Evolutionary conservation across 2,797 vertebrate species (phyloP), one percentile per base, ranked within the genome.

Genomic region (Leuciscus waleckii): DNA sequence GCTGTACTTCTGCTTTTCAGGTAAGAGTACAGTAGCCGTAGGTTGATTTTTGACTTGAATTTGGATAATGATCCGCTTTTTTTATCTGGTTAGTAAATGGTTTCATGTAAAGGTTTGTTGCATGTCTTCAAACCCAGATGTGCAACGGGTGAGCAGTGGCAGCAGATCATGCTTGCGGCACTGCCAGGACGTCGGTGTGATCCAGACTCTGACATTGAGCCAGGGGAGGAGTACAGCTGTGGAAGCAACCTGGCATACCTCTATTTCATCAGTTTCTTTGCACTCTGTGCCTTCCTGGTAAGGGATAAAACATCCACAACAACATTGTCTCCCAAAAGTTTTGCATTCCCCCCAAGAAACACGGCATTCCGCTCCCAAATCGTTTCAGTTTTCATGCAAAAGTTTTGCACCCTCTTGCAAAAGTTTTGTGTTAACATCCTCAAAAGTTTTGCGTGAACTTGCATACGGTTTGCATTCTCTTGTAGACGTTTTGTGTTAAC

Each of bases 261-360:
- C 84, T 99, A 99, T 88, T 99, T 99, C 92, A 99, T 99, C 94
- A 99, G 97, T 87, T 99, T 99, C 94, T 99, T 99, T 88, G 99
- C 99, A 96, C 95, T 99, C 79, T 99, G 98, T 86, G 98, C 98
- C 0, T 99, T 99, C 92, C 94, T 99, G 97, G 98, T 99, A 87
- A 95, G 96, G 89, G 70, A 78, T 29, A 56, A 43, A 81, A 69
- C 37, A 78, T 69, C 19, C 56, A 79, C 43, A 41, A 76, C 43
- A 46, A 29, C 26, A 35, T 23, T 41, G 2, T 29, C 37, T 32
- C 4, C 4, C 19, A 29, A 41, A 78, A 19, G 17, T 6, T 46
- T 43, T 67, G 54, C 75, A 56, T 56, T n/a, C 4, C 17, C 11
- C 10, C 19, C 6, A 3, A 8, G 29, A 76, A 37, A 76, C 19